Conservation (phyloP, 2,797 vertebrate genomes). For the Syngnathus acus region DNA sequence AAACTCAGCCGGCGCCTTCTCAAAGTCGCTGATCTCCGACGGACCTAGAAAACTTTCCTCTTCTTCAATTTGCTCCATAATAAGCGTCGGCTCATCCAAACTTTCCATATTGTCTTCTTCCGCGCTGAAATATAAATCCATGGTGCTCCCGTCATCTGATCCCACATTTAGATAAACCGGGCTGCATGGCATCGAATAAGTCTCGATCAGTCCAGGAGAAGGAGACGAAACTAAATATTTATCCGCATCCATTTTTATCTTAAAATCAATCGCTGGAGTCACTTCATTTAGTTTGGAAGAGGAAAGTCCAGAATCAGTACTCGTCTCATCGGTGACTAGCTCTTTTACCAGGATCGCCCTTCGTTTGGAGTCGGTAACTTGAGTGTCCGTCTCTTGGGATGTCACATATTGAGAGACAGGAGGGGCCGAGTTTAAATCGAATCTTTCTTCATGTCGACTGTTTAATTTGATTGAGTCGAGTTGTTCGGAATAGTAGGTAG, state of each 20-base stretch:
- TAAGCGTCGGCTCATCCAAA: constrained; percentile 16
- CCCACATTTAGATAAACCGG: constrained; percentile 47
- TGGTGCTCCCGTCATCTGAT: constrained; percentile 47
- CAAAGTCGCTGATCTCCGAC: constrained; percentile 2
- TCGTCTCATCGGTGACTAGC: constrained; percentile 6
- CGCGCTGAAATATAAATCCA: constrained; percentile 58
- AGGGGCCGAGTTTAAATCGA: constrained; percentile 21
- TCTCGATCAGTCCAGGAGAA: not conserved
- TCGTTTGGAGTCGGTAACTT: constrained; percentile 32
- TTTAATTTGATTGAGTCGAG: not conserved
- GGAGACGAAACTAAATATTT: not conserved
- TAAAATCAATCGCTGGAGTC: not conserved
- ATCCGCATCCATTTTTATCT: constrained; percentile 4
- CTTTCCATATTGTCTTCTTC: constrained; percentile 43
- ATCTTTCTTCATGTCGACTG: constrained; percentile 3
- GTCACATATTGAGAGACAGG: constrained; percentile 14
- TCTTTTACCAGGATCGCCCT: constrained; percentile 42
- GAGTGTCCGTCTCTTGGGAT: constrained; percentile 38
- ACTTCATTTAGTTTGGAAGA: constrained; percentile 5
- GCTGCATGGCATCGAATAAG: constrained; percentile 10
- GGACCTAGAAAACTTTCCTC: not conserved
- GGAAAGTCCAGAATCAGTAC: not conserved
- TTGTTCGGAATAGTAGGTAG: not conserved
- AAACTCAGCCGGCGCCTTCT: not conserved
- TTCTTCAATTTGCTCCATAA: not conserved